A percentile compares a stretch with the other conserved stretches of the same genome.
These are phyloP conservation scores for Enteromius unitaeniatus DNA, from an alignment of 2,797 vertebrate species.

Conservation along the genomic window DNA sequence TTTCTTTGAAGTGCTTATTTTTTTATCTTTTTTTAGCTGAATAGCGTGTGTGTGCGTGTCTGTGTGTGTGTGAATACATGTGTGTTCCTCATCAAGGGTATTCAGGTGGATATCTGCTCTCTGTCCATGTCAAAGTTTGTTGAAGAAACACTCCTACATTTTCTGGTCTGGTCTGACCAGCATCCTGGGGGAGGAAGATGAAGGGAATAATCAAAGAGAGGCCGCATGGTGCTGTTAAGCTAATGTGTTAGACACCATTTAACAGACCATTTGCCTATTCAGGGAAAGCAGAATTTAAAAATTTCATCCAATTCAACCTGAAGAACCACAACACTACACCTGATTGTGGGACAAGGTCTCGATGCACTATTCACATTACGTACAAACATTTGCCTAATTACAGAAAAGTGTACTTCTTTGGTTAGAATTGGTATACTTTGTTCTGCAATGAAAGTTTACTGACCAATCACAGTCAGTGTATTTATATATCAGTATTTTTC, in stretches of 20 bases:
- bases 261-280: constrained; percentile 53
- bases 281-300: constrained; percentile 34
- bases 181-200: constrained; percentile 23
- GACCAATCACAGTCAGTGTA: neutral
- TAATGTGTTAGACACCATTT: constrained; percentile 58
- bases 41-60: neutral
- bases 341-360: constrained; percentile 57
- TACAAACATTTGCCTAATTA: constrained; percentile 9
- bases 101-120: constrained; percentile 36
- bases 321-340: constrained; percentile 30
- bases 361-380: constrained; percentile 43
- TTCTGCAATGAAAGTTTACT: neutral
- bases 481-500: neutral
- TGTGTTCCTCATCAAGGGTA: constrained; percentile 10
- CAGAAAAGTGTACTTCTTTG: neutral
- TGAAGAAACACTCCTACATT: constrained; percentile 11
- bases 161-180: neutral
- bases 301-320: constrained; percentile 51
- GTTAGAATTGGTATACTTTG: neutral
- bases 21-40: neutral
- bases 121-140: constrained; percentile 32
- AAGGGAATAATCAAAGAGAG: constrained; percentile 17
- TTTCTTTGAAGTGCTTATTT: constrained; percentile 25
- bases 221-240: constrained; percentile 24
- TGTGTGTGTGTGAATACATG: constrained; percentile 6